Evolutionary conservation across 2,797 vertebrate genomes (phyloP).

Genomic region (Oreochromis grahami): DNA sequence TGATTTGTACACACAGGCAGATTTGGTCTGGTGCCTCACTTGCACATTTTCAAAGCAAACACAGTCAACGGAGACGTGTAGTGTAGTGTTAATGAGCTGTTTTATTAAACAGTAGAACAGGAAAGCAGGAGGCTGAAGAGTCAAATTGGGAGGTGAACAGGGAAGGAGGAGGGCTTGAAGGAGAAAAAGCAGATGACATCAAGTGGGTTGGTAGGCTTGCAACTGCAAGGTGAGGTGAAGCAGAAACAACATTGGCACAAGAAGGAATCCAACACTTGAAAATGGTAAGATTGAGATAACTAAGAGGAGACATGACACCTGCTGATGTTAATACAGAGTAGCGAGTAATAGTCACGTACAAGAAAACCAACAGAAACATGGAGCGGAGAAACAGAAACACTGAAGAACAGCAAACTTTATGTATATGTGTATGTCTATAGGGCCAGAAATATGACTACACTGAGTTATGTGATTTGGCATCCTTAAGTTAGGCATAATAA

Average conservation of each 20-base stretch:
- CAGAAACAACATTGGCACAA: not conserved
- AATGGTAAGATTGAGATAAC: not conserved
- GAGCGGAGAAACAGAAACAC: fast-evolving
- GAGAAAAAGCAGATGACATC: not conserved
- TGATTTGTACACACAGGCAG: not conserved
- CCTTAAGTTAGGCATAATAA: not conserved
- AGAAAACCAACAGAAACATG: not conserved
- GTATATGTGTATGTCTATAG: not conserved
- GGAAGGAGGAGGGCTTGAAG: not conserved
- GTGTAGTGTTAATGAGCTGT: not conserved
- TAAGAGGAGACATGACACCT: not conserved
- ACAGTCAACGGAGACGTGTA: not conserved
- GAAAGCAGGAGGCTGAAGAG: not conserved
- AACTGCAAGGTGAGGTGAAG: not conserved
- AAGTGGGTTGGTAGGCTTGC: not conserved
- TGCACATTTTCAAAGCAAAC: not conserved
- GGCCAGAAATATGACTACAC: not conserved
- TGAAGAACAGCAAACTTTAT: not conserved
- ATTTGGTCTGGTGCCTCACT: not conserved
- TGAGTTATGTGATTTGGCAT: not conserved
- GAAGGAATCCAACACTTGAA: not conserved
- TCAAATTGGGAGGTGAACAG: not conserved
- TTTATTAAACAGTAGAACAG: not conserved
- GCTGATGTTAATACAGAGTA: not conserved
- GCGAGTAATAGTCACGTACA: not conserved